A percentile compares a stretch with the other conserved stretches of the same genome.
Conservation (phyloP, 2,888 invertebrate species). For the Andrena bicolor region DNA sequence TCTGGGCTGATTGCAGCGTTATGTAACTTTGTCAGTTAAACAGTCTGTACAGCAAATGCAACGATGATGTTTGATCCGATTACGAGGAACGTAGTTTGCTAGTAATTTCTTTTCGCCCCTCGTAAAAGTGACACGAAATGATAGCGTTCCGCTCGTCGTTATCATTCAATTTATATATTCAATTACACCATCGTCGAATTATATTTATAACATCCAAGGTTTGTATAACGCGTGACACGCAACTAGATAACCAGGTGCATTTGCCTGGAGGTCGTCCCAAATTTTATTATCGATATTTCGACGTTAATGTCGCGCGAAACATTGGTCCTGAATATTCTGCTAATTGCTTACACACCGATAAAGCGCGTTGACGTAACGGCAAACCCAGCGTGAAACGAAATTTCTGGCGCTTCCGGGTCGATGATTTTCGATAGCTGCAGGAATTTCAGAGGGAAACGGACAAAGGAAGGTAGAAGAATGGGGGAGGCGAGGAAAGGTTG, state of each 20-base stretch:
- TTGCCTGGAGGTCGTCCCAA: slow-evolving; percentile 13
- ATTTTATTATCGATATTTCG: slow-evolving; percentile 40
- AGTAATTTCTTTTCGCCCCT: slow-evolving; percentile 19
- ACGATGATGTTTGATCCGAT: not conserved
- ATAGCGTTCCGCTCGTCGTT: slow-evolving; percentile 3
- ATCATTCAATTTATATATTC: too few relatives aligned
- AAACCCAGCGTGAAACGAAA: not conserved
- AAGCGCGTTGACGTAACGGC: slow-evolving; percentile 1
- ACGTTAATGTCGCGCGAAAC: slow-evolving; percentile 14
- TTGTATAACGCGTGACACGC: not conserved
- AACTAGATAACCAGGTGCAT: slow-evolving; percentile 20
- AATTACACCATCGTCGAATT: slow-evolving; percentile 30
- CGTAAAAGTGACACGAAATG: slow-evolving; percentile 22
- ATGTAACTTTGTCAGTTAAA: slow-evolving; percentile 5
- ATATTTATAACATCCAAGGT: not conserved
- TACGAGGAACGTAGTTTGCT: not conserved
- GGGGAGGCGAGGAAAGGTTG: not conserved
- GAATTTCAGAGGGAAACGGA: too few relatives aligned
- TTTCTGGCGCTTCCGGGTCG: not conserved
- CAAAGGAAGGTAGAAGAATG: not conserved
- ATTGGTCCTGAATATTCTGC: slow-evolving; percentile 20
- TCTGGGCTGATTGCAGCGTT: not conserved
- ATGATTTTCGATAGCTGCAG: not conserved
- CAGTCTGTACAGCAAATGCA: not conserved
- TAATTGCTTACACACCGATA: slow-evolving; percentile 22